These are phyloP conservation scores for Aporophyla lueneburgensis DNA, from an alignment of 2,888 invertebrate genomes.

Conservation along the genomic window DNA sequence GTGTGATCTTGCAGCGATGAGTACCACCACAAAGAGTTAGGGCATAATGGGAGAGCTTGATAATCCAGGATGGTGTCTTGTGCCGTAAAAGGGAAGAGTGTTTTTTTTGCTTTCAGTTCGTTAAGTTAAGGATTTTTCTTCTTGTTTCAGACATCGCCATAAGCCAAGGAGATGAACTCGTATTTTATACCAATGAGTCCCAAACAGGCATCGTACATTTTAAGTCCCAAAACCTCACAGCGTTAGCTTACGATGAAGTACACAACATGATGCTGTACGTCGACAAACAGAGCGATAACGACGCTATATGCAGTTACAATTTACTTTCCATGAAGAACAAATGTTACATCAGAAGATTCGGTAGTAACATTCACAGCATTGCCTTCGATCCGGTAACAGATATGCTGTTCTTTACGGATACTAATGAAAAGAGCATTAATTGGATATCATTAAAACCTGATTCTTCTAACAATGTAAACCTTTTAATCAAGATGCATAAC, in stretches of 20 bases:
- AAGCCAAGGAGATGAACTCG: slow-evolving; percentile 92
- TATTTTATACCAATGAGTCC: slow-evolving; percentile 89
- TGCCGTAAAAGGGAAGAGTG: no score
- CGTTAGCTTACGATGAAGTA: slow-evolving; percentile 93
- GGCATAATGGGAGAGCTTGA: no score
- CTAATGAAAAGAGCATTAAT: slow-evolving; percentile 91
- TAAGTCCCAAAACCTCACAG: slow-evolving; percentile 84
- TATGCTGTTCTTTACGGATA: slow-evolving; percentile 96
- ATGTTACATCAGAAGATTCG: slow-evolving; percentile 85
- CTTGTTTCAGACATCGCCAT: slow-evolving; percentile 93
- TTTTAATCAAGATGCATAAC: background rate
- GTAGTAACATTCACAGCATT: slow-evolving; percentile 92
- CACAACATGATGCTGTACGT: slow-evolving; percentile 92
- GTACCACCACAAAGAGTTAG: no score
- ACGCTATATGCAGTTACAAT: slow-evolving; percentile 92
- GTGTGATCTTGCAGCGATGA: no score
- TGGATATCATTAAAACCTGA: slow-evolving; percentile 80
- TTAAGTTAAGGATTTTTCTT: slow-evolving; percentile 1
- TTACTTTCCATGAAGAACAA: slow-evolving; percentile 80
- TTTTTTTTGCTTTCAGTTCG: background rate
- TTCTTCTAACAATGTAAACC: background rate
- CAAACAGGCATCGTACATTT: slow-evolving; percentile 64
- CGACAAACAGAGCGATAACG: slow-evolving; percentile 91
- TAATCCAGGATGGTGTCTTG: no score
- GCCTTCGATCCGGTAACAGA: slow-evolving; percentile 94